Percentiles rank a stretch among this genome's conserved stretches.
phyloP scores from a whole-genome alignment of 1,140 invertebrate species.

The Drosophila nasuta region DNA sequence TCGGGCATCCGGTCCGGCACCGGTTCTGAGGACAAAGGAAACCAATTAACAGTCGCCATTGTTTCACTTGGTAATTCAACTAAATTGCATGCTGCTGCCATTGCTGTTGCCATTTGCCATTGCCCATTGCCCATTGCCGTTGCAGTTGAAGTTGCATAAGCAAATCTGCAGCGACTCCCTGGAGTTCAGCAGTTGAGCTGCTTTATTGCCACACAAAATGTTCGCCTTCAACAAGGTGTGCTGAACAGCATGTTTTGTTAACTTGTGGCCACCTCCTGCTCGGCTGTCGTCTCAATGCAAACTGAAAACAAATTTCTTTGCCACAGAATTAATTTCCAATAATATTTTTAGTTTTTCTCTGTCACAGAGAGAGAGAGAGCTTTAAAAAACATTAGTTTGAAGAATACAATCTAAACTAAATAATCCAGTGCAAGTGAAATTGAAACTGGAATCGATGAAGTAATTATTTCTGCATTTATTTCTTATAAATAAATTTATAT shows the following conservation, averaged over 20 bases:
- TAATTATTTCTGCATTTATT: too few species aligned
- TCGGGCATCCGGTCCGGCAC: conserved; percentile 23
- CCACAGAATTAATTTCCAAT: not conserved
- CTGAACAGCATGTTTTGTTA: not conserved
- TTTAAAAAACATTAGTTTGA: too few species aligned
- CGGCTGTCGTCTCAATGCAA: not conserved
- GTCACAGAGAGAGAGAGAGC: not conserved
- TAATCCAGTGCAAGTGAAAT: too few species aligned
- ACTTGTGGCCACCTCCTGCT: not conserved
- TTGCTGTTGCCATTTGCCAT: conserved; percentile 49
- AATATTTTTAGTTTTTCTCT: not conserved
- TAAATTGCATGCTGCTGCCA: conserved; percentile 76
- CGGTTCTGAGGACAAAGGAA: conserved; percentile 71
- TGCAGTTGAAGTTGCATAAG: conserved; percentile 59
- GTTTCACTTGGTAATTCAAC: conserved; percentile 83
- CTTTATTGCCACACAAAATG: conserved; percentile 69
- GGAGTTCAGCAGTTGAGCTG: conserved; percentile 59
- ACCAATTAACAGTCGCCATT: conserved; percentile 82
- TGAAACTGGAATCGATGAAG: too few species aligned
- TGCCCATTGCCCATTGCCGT: conserved; percentile 46
- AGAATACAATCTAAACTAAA: too few species aligned
- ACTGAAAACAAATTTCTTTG: not conserved
- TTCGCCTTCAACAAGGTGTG: conserved; percentile 11
- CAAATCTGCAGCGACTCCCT: conserved; percentile 39
- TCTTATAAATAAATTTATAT: too few species aligned